Evolutionary conservation across 2,113 vertebrate genomes (phyloP).

Genomic region (Anarhynchus alexandrinus): DNA sequence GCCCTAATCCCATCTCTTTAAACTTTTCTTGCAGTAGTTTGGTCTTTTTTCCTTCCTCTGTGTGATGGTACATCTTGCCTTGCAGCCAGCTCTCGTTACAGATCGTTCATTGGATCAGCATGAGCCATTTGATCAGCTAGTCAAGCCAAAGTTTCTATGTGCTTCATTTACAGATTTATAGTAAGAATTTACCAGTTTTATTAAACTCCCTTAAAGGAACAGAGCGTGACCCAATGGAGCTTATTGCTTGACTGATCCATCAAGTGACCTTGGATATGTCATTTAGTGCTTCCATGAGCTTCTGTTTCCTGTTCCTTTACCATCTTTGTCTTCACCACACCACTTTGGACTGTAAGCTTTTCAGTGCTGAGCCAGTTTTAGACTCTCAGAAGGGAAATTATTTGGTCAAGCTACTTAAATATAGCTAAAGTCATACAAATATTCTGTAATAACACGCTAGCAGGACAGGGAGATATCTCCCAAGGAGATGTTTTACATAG

Average conservation of each 20-base stretch:
- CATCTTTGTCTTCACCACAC: not conserved
- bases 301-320: not conserved
- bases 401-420: not conserved
- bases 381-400: not conserved
- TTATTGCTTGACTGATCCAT: not conserved
- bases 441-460: not conserved
- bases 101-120: not conserved
- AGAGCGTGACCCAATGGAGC: not conserved
- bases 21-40: not conserved
- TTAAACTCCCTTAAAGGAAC: not conserved
- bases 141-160: not conserved
- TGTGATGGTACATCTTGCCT: not conserved
- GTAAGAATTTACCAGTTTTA: not conserved
- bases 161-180: slow-evolving; percentile 1
- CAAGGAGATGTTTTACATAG: not conserved
- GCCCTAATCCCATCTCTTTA: not conserved
- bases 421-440: not conserved
- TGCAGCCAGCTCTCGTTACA: not conserved
- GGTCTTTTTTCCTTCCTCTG: not conserved
- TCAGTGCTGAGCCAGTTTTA: not conserved
- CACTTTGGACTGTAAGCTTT: not conserved
- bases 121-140: not conserved
- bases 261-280: not conserved
- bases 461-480: not conserved
- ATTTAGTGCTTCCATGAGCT: not conserved